Conservation (phyloP, 2,113 vertebrate genomes). For the Bambusicola thoracicus region DNA sequence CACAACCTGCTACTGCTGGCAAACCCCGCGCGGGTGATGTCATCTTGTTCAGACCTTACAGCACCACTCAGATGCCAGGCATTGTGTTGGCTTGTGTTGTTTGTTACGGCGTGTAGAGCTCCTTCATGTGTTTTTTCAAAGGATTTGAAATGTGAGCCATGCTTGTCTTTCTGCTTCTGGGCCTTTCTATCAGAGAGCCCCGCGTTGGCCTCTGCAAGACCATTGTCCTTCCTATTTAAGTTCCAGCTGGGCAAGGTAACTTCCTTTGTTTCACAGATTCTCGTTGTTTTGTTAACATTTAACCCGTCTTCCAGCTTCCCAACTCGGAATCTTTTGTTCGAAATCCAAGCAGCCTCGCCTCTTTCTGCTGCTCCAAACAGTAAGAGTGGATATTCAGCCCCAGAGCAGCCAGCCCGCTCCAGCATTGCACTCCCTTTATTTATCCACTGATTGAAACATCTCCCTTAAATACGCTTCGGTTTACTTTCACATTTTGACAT, state of each 20-base stretch:
- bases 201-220: not conserved
- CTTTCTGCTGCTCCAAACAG: not conserved
- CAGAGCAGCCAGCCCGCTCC: not conserved
- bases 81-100: not conserved
- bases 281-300: slow-evolving; percentile 24
- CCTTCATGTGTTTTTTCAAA: not conserved
- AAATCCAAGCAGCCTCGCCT: not conserved
- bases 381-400: not conserved
- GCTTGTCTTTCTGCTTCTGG: not conserved
- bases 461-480: not conserved
- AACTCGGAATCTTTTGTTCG: not conserved
- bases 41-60: slow-evolving; percentile 17
- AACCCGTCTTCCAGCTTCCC: not conserved
- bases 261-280: slow-evolving; percentile 22
- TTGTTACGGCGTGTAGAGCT: not conserved
- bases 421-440: not conserved
- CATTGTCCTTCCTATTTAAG: not conserved
- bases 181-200: not conserved
- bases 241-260: slow-evolving; percentile 21
- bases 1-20: slow-evolving; percentile 69
- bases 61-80: slow-evolving; percentile 32
- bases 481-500: not conserved
- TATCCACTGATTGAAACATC: not conserved
- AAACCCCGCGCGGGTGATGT: slow-evolving; percentile 29
- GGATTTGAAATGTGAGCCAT: not conserved